A percentile compares a stretch with the other conserved stretches of the same genome.
Conservation (phyloP, 2,888 invertebrate genomes). For the Dendrolimus houi region DNA sequence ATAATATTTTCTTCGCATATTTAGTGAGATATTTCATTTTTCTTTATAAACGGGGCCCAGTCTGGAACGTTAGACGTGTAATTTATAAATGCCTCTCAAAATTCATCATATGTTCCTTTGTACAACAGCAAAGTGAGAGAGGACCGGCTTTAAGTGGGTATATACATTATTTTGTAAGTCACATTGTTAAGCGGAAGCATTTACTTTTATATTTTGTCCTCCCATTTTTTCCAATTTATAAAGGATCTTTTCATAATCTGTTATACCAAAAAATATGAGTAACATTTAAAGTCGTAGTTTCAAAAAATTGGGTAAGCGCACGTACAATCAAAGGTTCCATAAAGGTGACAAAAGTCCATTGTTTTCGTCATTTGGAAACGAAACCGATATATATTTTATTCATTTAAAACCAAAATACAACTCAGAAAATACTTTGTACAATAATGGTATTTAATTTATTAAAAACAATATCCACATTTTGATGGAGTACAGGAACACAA, state of each 20-base stretch:
- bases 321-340: too few relatives aligned
- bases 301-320: too few relatives aligned
- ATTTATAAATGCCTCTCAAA: slow-evolving; percentile 41
- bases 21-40: slow-evolving; percentile 36
- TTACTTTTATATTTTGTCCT: slow-evolving; percentile 4
- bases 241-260: not conserved
- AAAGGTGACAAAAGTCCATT: too few relatives aligned
- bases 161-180: slow-evolving; percentile 44
- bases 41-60: slow-evolving; percentile 14
- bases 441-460: too few relatives aligned
- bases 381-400: too few relatives aligned
- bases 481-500: too few relatives aligned
- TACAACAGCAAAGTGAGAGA: slow-evolving; percentile 32
- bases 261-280: too few relatives aligned
- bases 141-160: slow-evolving; percentile 41
- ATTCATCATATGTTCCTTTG: slow-evolving; percentile 35
- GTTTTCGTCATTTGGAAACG: too few relatives aligned
- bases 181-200: slow-evolving; percentile 44
- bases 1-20: slow-evolving; percentile 36
- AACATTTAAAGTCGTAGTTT: too few relatives aligned
- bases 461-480: too few relatives aligned
- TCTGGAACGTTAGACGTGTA: slow-evolving; percentile 32
- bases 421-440: too few relatives aligned
- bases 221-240: not conserved
- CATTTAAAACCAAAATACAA: too few relatives aligned